Evolutionary conservation across 1,140 invertebrate species (phyloP).

Genomic region (Drosophila burlai): DNA sequence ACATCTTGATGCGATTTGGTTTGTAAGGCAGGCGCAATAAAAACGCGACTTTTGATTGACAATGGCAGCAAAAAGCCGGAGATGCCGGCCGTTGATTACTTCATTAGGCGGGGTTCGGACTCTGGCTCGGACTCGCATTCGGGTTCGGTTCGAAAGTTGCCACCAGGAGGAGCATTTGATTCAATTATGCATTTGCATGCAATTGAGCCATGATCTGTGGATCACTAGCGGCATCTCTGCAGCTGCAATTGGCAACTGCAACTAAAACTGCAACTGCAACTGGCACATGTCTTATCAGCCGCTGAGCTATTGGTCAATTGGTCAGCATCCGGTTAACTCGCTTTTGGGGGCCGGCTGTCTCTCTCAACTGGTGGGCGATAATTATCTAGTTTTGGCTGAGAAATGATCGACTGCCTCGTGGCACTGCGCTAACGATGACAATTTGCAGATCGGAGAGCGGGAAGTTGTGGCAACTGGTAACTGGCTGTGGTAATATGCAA

Average conservation of each 20-base stretch:
- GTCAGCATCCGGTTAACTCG: constrained; percentile 49
- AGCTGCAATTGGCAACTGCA: constrained; percentile 59
- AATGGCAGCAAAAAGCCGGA: constrained; percentile 67
- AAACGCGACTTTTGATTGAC: constrained; percentile 80
- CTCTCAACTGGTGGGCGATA: constrained; percentile 75
- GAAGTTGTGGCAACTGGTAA: constrained; percentile 1
- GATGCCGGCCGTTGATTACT: constrained; percentile 78
- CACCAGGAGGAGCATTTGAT: constrained; percentile 62
- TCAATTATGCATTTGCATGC: constrained; percentile 82
- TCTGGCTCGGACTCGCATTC: neutral
- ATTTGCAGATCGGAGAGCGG: constrained; percentile 48
- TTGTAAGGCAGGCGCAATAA: constrained; percentile 77
- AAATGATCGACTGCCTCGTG: constrained; percentile 70
- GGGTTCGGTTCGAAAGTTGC: constrained; percentile 25
- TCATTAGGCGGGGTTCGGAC: constrained; percentile 64
- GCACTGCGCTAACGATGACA: constrained; percentile 72
- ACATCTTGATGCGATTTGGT: constrained; percentile 82
- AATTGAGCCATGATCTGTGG: constrained; percentile 72
- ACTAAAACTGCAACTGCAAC: constrained; percentile 49
- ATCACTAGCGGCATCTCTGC: constrained; percentile 20
- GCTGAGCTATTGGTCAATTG: constrained; percentile 37
- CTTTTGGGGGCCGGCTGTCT: constrained; percentile 40
- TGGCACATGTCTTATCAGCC: constrained; percentile 26
- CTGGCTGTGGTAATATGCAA: constrained; percentile 41
- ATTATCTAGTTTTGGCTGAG: constrained; percentile 67